Base-by-base conservation (phyloP, 2,113 vertebrate genomes). In the Lichenostomus cassidix region DNA sequence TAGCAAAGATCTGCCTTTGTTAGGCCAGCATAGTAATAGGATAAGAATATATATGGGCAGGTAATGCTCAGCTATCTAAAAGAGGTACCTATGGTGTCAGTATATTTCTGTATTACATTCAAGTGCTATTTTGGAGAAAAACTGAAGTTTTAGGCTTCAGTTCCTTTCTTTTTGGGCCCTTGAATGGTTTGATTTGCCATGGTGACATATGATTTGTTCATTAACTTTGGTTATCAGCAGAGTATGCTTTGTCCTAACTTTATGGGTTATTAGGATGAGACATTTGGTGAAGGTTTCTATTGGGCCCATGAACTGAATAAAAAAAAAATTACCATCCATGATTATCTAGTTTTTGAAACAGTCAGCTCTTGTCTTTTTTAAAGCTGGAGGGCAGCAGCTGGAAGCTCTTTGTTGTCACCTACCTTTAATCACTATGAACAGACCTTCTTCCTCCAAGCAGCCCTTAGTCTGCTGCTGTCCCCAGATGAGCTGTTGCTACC, bases 191-290 rank as follows among this genome's bases (percentile, higher is more conserved):
- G n/a, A 42, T 75, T 56, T 83, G 50, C 68, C 29, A 2, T 25
- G 24, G 15, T 53, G 47, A 12, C 0, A 0, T 31, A 2, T 24
- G 1, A 3, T 68, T 69, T 14, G 50, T 50, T 91, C 27, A 2
- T 87, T 60, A 76, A 58, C 25, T 70, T 49, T 33, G 68, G 37
- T 39, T 62, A 89, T 58, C 12, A 27, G 50, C 46, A 71, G 56
- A 9, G 29, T 58, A 22, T 79, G 44, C 52, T 82, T 85, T 60
- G 11, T n/a, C 65, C 39, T 44, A 3, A 33, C 20, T 59, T 70
- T 11, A 16, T 58, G 42, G 46, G 17, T 41, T 67, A 12, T 88
- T 63, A 58, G 53, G 24, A 46, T 64, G 58, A 50, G 37, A 7
- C 0, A 0, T 74, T 71, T 79, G 35, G 12, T 94, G 35, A 33